These are phyloP conservation scores for Ochotona princeps DNA, from an alignment of 2,113 vertebrate genomes.

Conservation along the genomic window DNA sequence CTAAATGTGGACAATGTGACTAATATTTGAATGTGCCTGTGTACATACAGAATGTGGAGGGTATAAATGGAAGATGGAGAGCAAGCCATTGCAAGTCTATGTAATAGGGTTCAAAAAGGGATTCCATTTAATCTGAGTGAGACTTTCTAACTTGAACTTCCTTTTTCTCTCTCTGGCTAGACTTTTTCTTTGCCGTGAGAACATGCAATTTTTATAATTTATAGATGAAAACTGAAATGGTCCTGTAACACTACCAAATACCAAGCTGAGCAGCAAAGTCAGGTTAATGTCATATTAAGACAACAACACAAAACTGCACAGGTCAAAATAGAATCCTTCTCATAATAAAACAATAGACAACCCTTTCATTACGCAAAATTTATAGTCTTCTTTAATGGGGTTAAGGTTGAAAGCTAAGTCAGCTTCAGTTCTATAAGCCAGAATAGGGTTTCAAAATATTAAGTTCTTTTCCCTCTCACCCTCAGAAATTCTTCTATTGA, in stretches of 20 bases:
- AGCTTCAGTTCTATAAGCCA: background rate
- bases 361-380: background rate
- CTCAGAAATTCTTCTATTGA: background rate
- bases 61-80: no score
- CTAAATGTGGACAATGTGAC: no score
- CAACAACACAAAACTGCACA: background rate
- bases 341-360: background rate
- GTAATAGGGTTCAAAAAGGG: background rate
- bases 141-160: background rate
- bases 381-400: background rate
- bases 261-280: background rate
- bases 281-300: background rate
- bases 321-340: background rate
- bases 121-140: background rate
- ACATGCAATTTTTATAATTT: background rate
- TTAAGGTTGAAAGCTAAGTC: slow-evolving; percentile 5
- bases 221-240: background rate
- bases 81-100: rapidly evolving
- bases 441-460: background rate
- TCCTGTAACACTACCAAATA: background rate
- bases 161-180: background rate
- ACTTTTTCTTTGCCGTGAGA: background rate
- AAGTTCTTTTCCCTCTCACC: background rate
- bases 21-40: background rate
- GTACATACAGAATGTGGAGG: background rate